Conservation (phyloP, 1,140 invertebrate species). For the Stegodyphus mimosarum region DNA sequence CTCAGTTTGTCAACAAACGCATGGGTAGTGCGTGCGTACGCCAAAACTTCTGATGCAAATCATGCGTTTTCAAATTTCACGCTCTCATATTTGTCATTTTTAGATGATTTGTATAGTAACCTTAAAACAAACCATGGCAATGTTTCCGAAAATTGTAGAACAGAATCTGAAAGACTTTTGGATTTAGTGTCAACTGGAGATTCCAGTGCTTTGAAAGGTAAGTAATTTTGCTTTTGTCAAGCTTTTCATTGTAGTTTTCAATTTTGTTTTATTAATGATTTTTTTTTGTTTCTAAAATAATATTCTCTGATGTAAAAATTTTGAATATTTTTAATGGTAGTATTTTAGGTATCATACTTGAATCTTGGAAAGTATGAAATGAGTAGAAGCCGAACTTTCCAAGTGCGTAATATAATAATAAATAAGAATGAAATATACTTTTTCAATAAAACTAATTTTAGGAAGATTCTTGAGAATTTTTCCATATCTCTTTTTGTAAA, state of each 20-base stretch:
- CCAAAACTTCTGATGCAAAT: no score
- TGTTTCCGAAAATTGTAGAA: neutral
- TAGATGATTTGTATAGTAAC: conserved; percentile 23
- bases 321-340: neutral
- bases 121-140: neutral
- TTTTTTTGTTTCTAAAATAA: neutral
- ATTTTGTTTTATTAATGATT: neutral
- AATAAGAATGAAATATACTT: neutral
- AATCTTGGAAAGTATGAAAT: neutral
- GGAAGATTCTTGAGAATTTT: no score
- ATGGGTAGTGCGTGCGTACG: no score
- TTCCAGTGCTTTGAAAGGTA: conserved; percentile 32
- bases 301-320: neutral
- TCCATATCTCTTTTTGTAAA: no score
- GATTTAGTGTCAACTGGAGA: neutral
- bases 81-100: neutral
- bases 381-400: neutral
- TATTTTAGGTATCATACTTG: neutral
- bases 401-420: neutral
- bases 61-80: no score
- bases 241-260: neutral
- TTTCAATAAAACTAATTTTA: neutral
- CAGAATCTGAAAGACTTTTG: neutral
- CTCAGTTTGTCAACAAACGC: no score
- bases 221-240: conserved; percentile 1